Evolutionary conservation across 2,888 invertebrate genomes (phyloP), one percentile per base, ranked within the genome.

Genomic region (Beris morrisii): DNA sequence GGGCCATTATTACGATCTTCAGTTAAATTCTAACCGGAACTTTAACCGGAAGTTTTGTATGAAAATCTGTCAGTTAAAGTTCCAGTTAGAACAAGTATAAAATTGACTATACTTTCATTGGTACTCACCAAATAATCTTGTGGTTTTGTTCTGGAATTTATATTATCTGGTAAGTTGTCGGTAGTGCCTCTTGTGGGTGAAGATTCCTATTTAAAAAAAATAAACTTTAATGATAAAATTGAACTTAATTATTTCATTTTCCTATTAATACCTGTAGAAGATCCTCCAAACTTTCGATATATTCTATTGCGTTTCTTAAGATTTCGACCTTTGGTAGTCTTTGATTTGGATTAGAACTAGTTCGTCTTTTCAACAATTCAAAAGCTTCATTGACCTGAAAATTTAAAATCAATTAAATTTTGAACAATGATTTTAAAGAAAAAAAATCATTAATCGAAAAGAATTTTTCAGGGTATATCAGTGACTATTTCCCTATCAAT

Each of bases 281-380:
- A 67, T 93, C 92, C 76, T 95, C 94, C 71, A 95, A 81, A 71
- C 91, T 89, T 77, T 97, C 97, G 72, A 98, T 98, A 78, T 98
- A 97, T 75, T 97, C 97, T 76, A 99, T 99, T 48, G 98, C 98
- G 73, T 96, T 96, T 69, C 97, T 84, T 45, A 99, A 84, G 71
- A 99, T 98, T 82, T 99, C 98, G 70, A 99, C 91, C 84, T 99
- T 99, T 1, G 98, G 97, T 73, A 99, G 84, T 64, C 98, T 84
- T 75, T 98, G 98, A 76, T 94, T 96, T 1, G 97, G 97, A 82
- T 95, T 95, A 66, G 94, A 92, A 74, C 97, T 92, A 0, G 98
- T 96, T 65, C 97, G 83, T 74, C 93, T 86, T 76, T 98, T 93
- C 46, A 99, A 82, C 69, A 94, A 88, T 81, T 99, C 98, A 79